Conservation (phyloP, 1,140 invertebrate species). For the Bombus turneri region DNA sequence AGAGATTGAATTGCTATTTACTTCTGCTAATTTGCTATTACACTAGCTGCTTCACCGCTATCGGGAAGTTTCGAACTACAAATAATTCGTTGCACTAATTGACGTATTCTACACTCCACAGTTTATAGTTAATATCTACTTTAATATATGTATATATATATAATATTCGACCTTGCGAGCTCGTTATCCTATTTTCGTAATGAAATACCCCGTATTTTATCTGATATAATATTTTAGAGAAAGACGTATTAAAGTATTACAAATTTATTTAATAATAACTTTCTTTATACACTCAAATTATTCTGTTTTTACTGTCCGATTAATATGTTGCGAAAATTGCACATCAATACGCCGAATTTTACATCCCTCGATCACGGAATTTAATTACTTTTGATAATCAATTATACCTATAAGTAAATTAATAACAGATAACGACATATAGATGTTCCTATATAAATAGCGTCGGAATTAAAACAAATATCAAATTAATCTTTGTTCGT, state of each 20-base stretch:
- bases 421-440: neutral
- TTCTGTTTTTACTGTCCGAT: neutral
- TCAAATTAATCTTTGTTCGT: neutral
- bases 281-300: neutral
- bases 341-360: neutral
- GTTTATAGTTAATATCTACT: neutral
- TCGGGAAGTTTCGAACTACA: neutral
- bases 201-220: neutral
- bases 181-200: neutral
- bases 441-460: neutral
- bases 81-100: slow-evolving; percentile 8
- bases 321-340: neutral
- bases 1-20: neutral
- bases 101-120: too few relatives aligned
- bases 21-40: neutral
- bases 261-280: neutral
- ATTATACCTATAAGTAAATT: neutral
- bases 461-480: neutral
- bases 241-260: neutral
- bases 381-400: neutral
- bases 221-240: neutral
- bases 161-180: neutral
- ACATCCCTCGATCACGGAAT: neutral
- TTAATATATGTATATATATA: neutral
- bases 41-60: neutral